Base-by-base conservation (phyloP, 2,888 invertebrate genomes). In the Corbicula japonica region DNA sequence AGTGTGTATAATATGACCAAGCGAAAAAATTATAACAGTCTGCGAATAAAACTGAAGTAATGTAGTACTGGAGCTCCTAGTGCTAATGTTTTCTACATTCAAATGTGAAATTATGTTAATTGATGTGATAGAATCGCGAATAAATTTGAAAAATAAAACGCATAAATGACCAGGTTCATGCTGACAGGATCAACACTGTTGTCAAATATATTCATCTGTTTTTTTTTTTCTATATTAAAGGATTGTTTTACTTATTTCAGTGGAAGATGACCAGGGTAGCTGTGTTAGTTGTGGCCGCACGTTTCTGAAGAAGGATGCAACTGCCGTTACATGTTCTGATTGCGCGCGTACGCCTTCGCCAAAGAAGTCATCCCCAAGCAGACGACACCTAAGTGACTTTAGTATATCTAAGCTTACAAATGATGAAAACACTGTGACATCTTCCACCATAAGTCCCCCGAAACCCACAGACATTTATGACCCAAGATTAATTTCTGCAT, bases 351-450 rank as follows among this genome's bases (percentile, higher is more conserved):
- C 74, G n/a, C 48, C 66, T 5, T 76, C 83, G 3, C 71, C 84
- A 5, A 56, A 69, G 35, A 66, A 69, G 26, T 61, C 73, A 5
- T 61, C 70, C 0, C 35, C 62, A 50, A 34, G 32, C 4, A 69
- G 68, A 26, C 69, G 77, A 44, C 73, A 73, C 18, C 65, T 83
- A 4, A 84, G 85, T 41, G 87, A 90, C 68, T 90, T 90, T 74
- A 90, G 89, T 71, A 90, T 90, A 44, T 86, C 88, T 10, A 87
- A 86, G 58, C 76, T 90, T 15, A 90, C 90, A 32, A 80, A 86
- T 61, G 73, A 41, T 52, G 78, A 80, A 34, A 72, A 73, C 35
- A 76, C 68, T 8, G 54, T 62, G 23, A 58, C 69, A 26, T 50
- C 62, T 10, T 54, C 60, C 12, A 50, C 61, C 1, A 34, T 52